Evolutionary conservation across 2,797 vertebrate species (phyloP), one percentile per base, ranked within the genome.

Genomic region (Amazonetta brasiliensis): DNA sequence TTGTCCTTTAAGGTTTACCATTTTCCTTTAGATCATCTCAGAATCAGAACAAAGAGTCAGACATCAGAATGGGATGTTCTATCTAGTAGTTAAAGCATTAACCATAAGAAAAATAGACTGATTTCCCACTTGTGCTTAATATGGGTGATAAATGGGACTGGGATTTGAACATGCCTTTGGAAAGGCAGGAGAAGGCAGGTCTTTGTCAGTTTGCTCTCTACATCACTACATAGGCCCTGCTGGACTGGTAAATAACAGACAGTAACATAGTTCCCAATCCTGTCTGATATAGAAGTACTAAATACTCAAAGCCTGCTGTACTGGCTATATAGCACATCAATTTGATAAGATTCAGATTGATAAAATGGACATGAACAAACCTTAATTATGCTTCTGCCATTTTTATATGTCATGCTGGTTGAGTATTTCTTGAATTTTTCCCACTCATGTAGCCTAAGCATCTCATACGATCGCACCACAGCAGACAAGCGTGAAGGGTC

Each of bases 341-440:
- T 33, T 43, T 80, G 54, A 12, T 69, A 69, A 60, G 41, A 39
- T 11, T 73, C 59, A 66, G 21, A 35, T 11, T 44, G 48, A 89
- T 46, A 69, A 92, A 69, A 58, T 8, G 28, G 52, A 66, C 7
- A 22, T 6, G 28, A 73, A 69, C 84, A 80, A 88, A 96, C 92
- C 84, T n/a, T n/a, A 66, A 95, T 96, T 22, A 66, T 1, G 0
- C 0, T 0, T 30, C 39, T 39, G 56, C 59, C 68, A 3, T 2
- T 4, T 68, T 30, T 11, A 35, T 90, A 90, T 0, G 26, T 21
- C 68, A 69, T n/a, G 2, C 0, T 0, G 8, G 0, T 0, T 7
- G 0, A 0, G 23, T 21, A 71, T 35, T 0, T 20, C 35, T 16
- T 86, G 31, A 48, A 3, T 58, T 86, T 71, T 56, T 52, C 64